Conservation (phyloP, 1,140 invertebrate species). For the Drosophila biarmipes region DNA sequence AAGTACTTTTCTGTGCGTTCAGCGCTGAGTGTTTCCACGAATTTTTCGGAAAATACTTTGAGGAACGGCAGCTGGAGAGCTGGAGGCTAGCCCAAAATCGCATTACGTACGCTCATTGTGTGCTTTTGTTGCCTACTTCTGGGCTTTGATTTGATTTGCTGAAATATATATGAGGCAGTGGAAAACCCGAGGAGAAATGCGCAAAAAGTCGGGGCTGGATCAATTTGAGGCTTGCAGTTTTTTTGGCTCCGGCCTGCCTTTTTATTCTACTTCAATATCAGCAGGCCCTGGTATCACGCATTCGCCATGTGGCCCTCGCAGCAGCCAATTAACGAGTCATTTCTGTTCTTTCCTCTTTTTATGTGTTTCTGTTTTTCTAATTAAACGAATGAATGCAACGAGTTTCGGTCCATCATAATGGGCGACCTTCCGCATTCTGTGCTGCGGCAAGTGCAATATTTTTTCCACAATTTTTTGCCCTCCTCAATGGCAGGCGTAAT, state of each 20-base stretch:
- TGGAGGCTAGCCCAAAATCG: slow-evolving; percentile 33
- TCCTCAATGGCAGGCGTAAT: slow-evolving; percentile 24
- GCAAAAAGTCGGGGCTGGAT: slow-evolving; percentile 9
- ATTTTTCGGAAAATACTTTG: slow-evolving; percentile 57
- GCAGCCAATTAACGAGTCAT: slow-evolving; percentile 64
- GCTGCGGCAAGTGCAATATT: slow-evolving; percentile 15
- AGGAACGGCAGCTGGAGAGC: slow-evolving; percentile 16
- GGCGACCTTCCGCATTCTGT: slow-evolving; percentile 28
- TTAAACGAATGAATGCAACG: slow-evolving; percentile 62
- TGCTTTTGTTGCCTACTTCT: slow-evolving; percentile 63
- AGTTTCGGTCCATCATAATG: slow-evolving; percentile 23
- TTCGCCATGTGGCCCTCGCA: slow-evolving; percentile 22
- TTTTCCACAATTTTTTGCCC: slow-evolving; percentile 23
- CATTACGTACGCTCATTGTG: slow-evolving; percentile 46
- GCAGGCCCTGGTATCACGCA: slow-evolving; percentile 36
- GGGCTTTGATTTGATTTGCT: slow-evolving; percentile 52
- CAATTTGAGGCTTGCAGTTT: slow-evolving; percentile 35
- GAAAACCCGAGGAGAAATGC: background rate
- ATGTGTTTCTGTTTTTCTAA: slow-evolving; percentile 53
- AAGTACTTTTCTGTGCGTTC: slow-evolving; percentile 40
- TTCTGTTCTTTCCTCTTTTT: slow-evolving; percentile 17
- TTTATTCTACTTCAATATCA: slow-evolving; percentile 14
- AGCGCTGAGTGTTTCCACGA: slow-evolving; percentile 49
- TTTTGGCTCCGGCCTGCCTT: background rate
- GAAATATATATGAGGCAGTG: slow-evolving; percentile 38